Conservation (phyloP, 2,113 vertebrate genomes). For the Rissa tridactyla region DNA sequence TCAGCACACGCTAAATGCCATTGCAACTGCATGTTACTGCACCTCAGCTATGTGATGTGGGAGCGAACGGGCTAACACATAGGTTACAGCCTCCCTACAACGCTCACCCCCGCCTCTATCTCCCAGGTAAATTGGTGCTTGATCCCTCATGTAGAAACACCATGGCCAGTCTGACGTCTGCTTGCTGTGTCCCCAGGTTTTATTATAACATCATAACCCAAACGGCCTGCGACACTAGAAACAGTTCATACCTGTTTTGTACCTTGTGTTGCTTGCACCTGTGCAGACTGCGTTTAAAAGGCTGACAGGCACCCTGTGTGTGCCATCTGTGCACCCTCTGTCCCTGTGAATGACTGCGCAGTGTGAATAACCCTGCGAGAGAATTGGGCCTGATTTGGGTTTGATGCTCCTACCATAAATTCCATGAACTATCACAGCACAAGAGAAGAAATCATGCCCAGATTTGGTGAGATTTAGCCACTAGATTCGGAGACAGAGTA, state of each 20-base stretch:
- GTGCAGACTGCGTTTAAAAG: neutral
- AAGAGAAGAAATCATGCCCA: neutral
- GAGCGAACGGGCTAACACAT: rapidly evolving
- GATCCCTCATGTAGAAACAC: neutral
- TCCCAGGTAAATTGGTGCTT: neutral
- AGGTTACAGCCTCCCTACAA: neutral
- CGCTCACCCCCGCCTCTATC: neutral
- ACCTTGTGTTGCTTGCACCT: neutral
- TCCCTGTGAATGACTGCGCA: neutral
- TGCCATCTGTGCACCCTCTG: neutral
- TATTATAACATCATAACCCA: neutral
- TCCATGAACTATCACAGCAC: neutral
- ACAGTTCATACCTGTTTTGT: neutral
- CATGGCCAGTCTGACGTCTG: neutral
- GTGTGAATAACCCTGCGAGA: neutral
- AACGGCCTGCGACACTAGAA: neutral
- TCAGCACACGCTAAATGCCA: neutral
- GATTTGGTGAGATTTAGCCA: neutral
- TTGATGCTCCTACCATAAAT: neutral
- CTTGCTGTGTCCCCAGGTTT: neutral
- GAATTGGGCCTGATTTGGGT: neutral
- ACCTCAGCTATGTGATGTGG: neutral
- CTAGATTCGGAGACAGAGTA: neutral
- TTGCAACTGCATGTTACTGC: neutral
- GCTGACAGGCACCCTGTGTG: neutral